These are phyloP conservation scores for Ooceraea biroi DNA, from an alignment of 1,140 invertebrate genomes.

Conservation along the genomic window DNA sequence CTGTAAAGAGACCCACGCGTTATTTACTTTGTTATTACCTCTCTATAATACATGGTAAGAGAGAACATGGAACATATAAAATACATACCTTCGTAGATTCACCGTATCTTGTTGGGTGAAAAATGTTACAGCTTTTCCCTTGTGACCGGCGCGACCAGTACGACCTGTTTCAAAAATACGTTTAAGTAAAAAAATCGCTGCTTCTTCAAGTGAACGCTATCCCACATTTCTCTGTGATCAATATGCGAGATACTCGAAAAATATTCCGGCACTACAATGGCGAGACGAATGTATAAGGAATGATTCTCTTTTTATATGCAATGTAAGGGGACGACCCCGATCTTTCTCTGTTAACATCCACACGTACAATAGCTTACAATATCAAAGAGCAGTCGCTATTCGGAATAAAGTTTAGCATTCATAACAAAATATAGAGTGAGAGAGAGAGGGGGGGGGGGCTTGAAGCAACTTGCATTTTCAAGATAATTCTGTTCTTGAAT, in stretches of 20 bases:
- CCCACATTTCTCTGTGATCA: not conserved
- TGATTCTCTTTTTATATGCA: not conserved
- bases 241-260: not conserved
- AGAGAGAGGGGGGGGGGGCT: not conserved
- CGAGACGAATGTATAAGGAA: not conserved
- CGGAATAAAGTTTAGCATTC: not conserved
- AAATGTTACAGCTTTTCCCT: constrained; percentile 96
- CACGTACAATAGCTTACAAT: not conserved
- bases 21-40: constrained; percentile 41
- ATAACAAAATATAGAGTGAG: not conserved
- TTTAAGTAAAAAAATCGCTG: not conserved
- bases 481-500: not conserved
- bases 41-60: not conserved
- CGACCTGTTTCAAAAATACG: constrained; percentile 87
- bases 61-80: not conserved
- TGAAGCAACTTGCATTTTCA: not conserved
- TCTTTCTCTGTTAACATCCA: constrained; percentile 3
- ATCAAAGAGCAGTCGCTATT: not conserved
- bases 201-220: not conserved
- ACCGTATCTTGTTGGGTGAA: constrained; percentile 95
- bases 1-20: constrained; percentile 85
- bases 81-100: constrained; percentile 92
- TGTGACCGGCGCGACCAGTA: constrained; percentile 96
- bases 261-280: not conserved
- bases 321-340: not conserved